Evolutionary conservation across 2,113 vertebrate genomes (phyloP), one percentile per base, ranked within the genome.

Genomic region (Phainopepla nitens): DNA sequence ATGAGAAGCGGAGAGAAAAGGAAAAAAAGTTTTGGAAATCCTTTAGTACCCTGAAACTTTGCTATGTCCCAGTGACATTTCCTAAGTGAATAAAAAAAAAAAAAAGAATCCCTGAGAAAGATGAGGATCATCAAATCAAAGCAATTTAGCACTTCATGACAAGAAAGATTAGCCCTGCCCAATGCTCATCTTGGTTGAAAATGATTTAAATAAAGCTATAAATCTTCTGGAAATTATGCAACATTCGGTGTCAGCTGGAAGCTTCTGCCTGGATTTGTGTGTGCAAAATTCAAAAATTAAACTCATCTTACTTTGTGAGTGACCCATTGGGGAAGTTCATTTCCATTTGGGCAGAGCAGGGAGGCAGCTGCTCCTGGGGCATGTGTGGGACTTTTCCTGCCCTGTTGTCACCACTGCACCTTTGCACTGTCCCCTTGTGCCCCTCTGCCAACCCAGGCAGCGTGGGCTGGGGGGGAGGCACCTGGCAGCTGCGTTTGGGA

Each of bases 141-240:
- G 94, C 96, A 97, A 97, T 97, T 97, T 97, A 97, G 94, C 95
- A 97, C 86, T 95, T 96, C 79, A 20, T 97, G 97, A 96, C 97
- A 97, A 97, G 97, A 97, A 97, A 96, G 94, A 97, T 97, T 97
- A 97, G 97, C 90, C 95, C 93, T 96, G 94, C 95, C 97, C 96
- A 94, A 58, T 97, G 96, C 92, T 97, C 97, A 96, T 97, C 96
- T 97, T 90, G 69, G 95, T 96, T 97, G 97, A 97, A 97, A 97
- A 97, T 97, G 93, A 96, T 97, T 97, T 97, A 97, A 97, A 97
- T 96, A 97, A 97, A 97, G 96, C 95, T 91, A 97, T 97, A 97
- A 96, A 97, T 97, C 97, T 97, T 97, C 94, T 89, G 82, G 84
- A 97, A 96, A 96, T 97, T 95, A 96, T 95, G 96, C 96, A 97